Evolutionary conservation across 2,888 invertebrate species (phyloP), one percentile per base, ranked within the genome.

Genomic region (Diplazon laetatorius): DNA sequence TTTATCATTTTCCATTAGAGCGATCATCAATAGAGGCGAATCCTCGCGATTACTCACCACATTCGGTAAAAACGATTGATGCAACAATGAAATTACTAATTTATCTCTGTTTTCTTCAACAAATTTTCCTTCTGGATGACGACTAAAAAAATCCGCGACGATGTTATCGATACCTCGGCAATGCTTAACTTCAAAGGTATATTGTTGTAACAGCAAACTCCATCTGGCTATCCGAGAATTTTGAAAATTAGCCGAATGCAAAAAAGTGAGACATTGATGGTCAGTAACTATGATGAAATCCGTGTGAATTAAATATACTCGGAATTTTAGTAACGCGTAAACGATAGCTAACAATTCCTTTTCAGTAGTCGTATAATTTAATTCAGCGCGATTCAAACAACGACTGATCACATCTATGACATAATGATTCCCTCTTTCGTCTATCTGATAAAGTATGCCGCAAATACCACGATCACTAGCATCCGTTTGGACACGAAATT

Each of bases 271-370:
- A 0, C 83, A 76, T 25, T 82, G 78, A 63, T 86, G 85, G 59
- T 87, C 87, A 0, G 84, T 85, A 22, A 80, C 55, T 2, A 87
- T 78, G 0, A 79, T 69, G 1, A 87, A 66, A 8, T 55, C 6
- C 1, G 22, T 39, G 0, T 84, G 83, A 10, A 82, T 35, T 0
- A 85, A 52, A 60, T 85, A 85, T 5, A 82, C 80, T 39, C 85
- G 83, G 76, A 85, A 86, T 62, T 85, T 85, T 9, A 60, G 68
- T 1, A 87, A 25, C n/a, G 80, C 60, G 48, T 62, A 83, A 0
- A 86, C 68, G 1, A 85, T 74, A 0, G 84, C 85, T 16, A 78
- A 79, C 2, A 83, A 66, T 42, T 87, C 85, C 46, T 84, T 83
- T 75, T 86, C 85, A 0, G 83, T 69, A 0, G 80, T 80, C 1